Conservation (phyloP, 2,113 vertebrate genomes). For the Scomber scombrus region DNA sequence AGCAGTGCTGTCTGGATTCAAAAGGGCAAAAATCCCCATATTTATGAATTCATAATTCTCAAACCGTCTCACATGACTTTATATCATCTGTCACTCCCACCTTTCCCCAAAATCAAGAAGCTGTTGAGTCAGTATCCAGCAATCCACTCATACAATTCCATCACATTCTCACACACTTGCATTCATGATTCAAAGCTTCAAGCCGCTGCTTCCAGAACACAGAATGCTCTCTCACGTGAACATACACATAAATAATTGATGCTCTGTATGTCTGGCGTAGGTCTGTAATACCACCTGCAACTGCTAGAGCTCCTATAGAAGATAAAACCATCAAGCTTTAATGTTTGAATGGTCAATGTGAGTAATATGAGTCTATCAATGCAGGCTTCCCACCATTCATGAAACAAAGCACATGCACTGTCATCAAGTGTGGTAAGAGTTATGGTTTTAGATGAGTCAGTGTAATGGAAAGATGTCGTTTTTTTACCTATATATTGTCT, state of each 20-base stretch:
- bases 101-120: background rate
- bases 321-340: conserved; percentile 5
- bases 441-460: too few species aligned
- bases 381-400: background rate
- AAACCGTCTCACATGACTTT: conserved; percentile 3
- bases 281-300: background rate
- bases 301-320: background rate
- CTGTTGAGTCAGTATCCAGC: background rate
- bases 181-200: background rate
- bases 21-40: conserved; percentile 1
- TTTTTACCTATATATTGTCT: too few species aligned
- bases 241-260: conserved; percentile 32
- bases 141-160: conserved; percentile 5
- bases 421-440: too few species aligned
- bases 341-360: background rate
- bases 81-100: background rate
- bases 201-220: background rate
- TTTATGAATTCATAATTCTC: conserved; percentile 34
- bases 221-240: background rate
- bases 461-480: too few species aligned
- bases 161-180: conserved; percentile 1
- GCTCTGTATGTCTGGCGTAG: background rate
- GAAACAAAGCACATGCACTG: background rate
- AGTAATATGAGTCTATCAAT: background rate
- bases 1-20: background rate